Conservation (phyloP, 2,113 vertebrate species). For the Pionites leucogaster region DNA sequence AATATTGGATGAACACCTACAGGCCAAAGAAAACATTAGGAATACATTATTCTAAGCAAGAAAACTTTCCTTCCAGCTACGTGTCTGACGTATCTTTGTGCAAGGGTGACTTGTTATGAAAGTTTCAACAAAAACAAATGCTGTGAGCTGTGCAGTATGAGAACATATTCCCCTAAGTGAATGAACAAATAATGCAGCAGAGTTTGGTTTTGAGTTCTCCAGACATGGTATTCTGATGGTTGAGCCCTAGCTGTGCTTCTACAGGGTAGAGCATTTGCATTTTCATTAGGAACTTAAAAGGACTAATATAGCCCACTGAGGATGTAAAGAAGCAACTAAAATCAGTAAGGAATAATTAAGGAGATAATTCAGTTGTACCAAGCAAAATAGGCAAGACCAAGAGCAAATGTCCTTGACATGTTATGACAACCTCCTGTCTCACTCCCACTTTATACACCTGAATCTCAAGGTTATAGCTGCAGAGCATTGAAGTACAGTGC, state of each 20-base stretch:
- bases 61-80: background rate
- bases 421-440: background rate
- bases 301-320: background rate
- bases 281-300: background rate
- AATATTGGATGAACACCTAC: background rate
- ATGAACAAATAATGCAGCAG: background rate
- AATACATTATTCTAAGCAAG: background rate
- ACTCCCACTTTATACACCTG: background rate
- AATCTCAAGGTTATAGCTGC: background rate
- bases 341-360: background rate
- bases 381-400: background rate
- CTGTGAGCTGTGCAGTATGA: background rate
- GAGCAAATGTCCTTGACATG: background rate
- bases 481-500: accelerated
- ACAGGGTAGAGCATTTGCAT: background rate
- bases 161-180: background rate
- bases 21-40: background rate
- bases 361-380: background rate
- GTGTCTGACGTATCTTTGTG: background rate
- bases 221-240: background rate
- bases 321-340: background rate
- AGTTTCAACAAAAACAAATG: background rate
- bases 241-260: background rate
- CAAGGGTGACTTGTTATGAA: background rate
- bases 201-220: background rate